Conservation (phyloP, 2,113 vertebrate genomes). For the Tachuris rubrigastra region DNA sequence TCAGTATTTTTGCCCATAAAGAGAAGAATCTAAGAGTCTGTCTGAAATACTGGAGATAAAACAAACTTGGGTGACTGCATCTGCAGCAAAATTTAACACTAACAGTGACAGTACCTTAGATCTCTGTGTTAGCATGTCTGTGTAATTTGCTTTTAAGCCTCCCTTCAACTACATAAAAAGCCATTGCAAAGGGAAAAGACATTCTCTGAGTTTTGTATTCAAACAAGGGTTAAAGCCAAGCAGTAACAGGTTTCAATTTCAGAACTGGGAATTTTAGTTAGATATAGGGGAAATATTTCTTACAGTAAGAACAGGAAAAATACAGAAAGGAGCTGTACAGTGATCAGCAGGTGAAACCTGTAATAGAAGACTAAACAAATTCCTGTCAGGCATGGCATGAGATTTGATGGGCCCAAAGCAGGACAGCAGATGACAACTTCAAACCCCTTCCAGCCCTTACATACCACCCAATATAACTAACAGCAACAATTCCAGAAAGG, state of each 20-base stretch:
- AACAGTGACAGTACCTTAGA: not conserved
- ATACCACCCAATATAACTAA: not conserved
- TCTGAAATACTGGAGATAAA: not conserved
- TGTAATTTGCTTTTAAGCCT: not conserved
- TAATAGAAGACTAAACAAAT: not conserved
- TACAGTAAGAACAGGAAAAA: not conserved
- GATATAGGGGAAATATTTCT: not conserved
- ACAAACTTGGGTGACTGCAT: not conserved
- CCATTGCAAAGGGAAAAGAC: not conserved
- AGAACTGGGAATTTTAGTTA: not conserved
- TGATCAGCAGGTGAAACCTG: not conserved
- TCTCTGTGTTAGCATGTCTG: not conserved
- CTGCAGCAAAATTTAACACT: not conserved
- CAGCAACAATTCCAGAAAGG: not conserved
- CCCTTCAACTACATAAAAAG: not conserved
- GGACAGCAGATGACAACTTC: not conserved
- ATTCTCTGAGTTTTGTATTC: not conserved
- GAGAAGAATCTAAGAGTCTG: not conserved
- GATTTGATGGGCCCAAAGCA: not conserved
- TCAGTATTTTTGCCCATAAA: not conserved
- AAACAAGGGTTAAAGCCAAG: not conserved
- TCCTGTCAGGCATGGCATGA: not conserved
- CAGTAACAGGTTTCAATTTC: not conserved
- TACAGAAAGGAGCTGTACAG: not conserved
- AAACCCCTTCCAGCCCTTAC: not conserved